A percentile compares a stretch with the other conserved stretches of the same genome.
Evolutionary conservation across 2,797 vertebrate genomes (phyloP).

Genomic region (Adelosebastes latens): DNA sequence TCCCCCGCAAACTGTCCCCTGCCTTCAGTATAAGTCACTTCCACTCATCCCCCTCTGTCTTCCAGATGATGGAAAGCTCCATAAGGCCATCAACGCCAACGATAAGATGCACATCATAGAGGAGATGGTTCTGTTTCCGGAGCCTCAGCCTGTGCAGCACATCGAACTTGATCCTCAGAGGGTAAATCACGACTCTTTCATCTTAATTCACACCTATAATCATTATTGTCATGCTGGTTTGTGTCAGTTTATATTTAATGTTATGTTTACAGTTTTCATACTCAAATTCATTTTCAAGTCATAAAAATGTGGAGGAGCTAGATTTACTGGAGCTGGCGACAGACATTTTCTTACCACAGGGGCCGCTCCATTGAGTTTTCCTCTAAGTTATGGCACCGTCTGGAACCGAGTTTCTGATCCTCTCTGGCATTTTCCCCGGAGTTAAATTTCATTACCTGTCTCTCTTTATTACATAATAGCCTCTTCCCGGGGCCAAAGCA

Average conservation of each 20-base stretch:
- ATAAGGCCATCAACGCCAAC: conserved; percentile 89
- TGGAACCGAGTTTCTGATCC: conserved; percentile 62
- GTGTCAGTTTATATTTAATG: background rate
- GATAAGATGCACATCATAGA: conserved; percentile 88
- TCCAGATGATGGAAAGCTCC: conserved; percentile 89
- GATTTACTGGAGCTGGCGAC: conserved; percentile 19
- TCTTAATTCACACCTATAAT: background rate
- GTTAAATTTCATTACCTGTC: conserved; percentile 70
- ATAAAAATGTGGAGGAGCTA: conserved; percentile 3
- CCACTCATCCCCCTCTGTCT: background rate
- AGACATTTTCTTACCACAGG: conserved; percentile 26
- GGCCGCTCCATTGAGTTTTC: conserved; percentile 42
- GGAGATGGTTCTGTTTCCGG: conserved; percentile 87
- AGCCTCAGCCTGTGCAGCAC: conserved; percentile 87
- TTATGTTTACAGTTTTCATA: conserved; percentile 2
- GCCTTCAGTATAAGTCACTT: background rate
- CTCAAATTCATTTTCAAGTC: conserved; percentile 12
- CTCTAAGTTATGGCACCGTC: conserved; percentile 49
- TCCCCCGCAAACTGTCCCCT: background rate
- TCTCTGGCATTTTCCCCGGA: conserved; percentile 60
- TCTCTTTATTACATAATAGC: conserved; percentile 71
- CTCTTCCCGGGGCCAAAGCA: conserved; percentile 24
- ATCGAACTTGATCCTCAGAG: conserved; percentile 88
- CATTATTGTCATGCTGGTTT: background rate
- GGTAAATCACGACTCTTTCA: conserved; percentile 66